A percentile compares a stretch with the other conserved stretches of the same genome.
phyloP scores from a whole-genome alignment of 2,888 invertebrate genomes.

The Celastrina argiolus region DNA sequence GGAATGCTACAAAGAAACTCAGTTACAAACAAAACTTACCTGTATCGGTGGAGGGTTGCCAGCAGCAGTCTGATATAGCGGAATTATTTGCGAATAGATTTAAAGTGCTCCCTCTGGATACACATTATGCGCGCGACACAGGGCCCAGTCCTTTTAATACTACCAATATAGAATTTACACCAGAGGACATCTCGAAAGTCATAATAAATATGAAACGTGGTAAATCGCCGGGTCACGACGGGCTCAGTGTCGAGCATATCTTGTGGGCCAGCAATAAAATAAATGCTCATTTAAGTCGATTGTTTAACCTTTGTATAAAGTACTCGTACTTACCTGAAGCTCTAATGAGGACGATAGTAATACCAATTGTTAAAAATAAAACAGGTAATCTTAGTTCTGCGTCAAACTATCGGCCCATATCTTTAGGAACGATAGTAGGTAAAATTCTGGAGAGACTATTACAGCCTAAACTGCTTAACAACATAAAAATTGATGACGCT shows the following conservation, averaged over 20 bases:
- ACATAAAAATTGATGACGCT: no score
- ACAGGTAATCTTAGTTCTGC: constrained; percentile 29
- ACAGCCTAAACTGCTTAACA: no score
- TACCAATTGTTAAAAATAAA: constrained; percentile 31
- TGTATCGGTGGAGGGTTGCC: neutral
- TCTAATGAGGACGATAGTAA: constrained; percentile 25
- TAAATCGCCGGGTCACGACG: constrained; percentile 27
- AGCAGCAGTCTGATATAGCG: neutral
- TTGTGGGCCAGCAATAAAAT: constrained; percentile 28
- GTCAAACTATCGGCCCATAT: constrained; percentile 31
- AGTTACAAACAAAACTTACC: neutral
- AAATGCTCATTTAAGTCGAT: constrained; percentile 23
- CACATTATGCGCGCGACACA: no score
- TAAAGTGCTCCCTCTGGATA: neutral
- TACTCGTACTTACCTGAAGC: constrained; percentile 13
- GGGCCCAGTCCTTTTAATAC: no score
- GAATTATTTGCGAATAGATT: neutral
- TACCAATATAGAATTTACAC: no score
- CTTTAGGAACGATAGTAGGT: no score
- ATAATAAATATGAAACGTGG: neutral
- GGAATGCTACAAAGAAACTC: neutral
- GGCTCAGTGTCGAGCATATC: constrained; percentile 31
- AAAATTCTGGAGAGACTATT: no score
- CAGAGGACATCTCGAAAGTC: neutral
- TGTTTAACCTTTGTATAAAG: constrained; percentile 15